Percentiles rank a stretch among this genome's conserved stretches.
These are phyloP conservation scores for Beris chalybata DNA, from an alignment of 2,888 invertebrate genomes.

Conservation along the genomic window DNA sequence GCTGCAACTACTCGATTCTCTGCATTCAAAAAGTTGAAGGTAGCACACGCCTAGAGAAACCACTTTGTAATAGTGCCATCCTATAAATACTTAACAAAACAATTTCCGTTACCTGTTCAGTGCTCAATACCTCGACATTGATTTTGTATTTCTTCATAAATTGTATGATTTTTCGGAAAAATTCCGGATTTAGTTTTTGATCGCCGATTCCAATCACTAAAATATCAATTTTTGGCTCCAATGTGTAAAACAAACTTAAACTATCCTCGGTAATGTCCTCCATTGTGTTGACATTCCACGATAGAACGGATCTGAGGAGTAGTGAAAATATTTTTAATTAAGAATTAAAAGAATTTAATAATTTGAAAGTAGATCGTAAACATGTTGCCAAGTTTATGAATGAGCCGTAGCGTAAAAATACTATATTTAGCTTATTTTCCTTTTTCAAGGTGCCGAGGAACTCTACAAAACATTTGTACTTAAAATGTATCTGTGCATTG, in stretches of 20 bases:
- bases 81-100: neutral
- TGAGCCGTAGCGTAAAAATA: too few relatives aligned
- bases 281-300: slow-evolving; percentile 74
- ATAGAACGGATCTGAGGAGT: slow-evolving; percentile 67
- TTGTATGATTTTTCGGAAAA: slow-evolving; percentile 55
- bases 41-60: slow-evolving; percentile 69
- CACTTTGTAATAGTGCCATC: neutral
- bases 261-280: slow-evolving; percentile 75
- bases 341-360: too few relatives aligned
- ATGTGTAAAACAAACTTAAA: slow-evolving; percentile 72
- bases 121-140: slow-evolving; percentile 77
- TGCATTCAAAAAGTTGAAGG: slow-evolving; percentile 87
- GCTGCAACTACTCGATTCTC: slow-evolving; percentile 73
- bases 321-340: too few relatives aligned
- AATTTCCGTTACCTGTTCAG: slow-evolving; percentile 61
- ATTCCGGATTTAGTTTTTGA: slow-evolving; percentile 51
- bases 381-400: too few relatives aligned
- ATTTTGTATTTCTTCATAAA: slow-evolving; percentile 62
- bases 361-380: too few relatives aligned
- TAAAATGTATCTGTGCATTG: too few relatives aligned
- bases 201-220: slow-evolving; percentile 74
- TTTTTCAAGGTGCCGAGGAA: too few relatives aligned
- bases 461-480: too few relatives aligned
- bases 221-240: slow-evolving; percentile 85
- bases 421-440: too few relatives aligned